Percentiles rank a stretch among this genome's conserved stretches.
These are phyloP conservation scores for Hassar affinis DNA, from an alignment of 2,113 vertebrate genomes.

Conservation along the genomic window DNA sequence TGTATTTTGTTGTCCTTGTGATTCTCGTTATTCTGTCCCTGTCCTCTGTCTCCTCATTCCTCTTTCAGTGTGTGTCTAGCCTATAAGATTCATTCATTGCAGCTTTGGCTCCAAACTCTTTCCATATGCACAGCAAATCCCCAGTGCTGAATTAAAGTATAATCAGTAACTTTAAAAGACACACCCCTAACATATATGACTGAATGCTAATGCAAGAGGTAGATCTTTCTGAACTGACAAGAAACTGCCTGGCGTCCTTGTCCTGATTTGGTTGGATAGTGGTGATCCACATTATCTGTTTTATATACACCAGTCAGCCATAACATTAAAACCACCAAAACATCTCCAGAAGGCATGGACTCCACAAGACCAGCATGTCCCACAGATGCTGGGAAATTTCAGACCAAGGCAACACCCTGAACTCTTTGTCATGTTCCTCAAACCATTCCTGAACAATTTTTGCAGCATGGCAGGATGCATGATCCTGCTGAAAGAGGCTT, in stretches of 20 bases:
- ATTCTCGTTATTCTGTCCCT: conserved; percentile 10
- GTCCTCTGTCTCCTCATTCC: conserved; percentile 19
- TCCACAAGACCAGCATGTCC: too few species aligned
- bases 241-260: neutral
- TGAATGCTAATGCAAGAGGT: neutral
- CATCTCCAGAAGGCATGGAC: too few species aligned
- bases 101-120: conserved; percentile 69
- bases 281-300: neutral
- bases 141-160: conserved; percentile 1
- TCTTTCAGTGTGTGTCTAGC: conserved; percentile 25
- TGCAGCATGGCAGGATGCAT: too few species aligned
- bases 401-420: too few species aligned
- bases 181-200: neutral
- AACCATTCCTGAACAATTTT: too few species aligned
- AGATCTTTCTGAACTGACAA: neutral
- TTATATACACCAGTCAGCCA: neutral
- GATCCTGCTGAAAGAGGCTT: too few species aligned
- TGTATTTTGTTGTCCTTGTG: conserved; percentile 39
- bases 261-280: conserved; percentile 4
- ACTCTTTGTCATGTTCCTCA: too few species aligned
- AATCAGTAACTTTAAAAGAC: neutral
- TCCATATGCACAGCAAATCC: conserved; percentile 56
- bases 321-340: too few species aligned
- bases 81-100: conserved; percentile 53
- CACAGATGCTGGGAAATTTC: too few species aligned